Percentiles rank a stretch among this genome's conserved stretches.
phyloP scores from a whole-genome alignment of 2,888 invertebrate species.

The Conops quadrifasciatus region DNA sequence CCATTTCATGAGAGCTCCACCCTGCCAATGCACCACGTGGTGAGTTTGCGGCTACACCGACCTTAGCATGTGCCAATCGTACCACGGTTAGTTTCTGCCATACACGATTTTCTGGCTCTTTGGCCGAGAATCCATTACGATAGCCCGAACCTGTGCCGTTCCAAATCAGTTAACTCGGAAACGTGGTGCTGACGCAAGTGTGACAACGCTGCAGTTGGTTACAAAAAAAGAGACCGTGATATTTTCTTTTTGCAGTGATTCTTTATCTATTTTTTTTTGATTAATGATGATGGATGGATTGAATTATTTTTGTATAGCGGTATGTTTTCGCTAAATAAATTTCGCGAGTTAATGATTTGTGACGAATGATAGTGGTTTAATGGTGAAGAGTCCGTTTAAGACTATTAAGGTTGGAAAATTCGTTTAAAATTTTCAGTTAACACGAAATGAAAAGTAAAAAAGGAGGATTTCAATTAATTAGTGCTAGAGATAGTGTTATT shows the following conservation, averaged over 20 bases:
- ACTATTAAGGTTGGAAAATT: too few species aligned
- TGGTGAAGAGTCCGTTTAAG: too few species aligned
- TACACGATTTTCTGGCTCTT: constrained; percentile 3
- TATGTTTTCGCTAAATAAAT: too few species aligned
- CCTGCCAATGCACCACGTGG: neutral
- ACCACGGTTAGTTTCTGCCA: constrained; percentile 7
- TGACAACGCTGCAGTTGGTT: constrained; percentile 50
- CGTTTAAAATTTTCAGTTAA: too few species aligned
- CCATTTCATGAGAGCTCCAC: too few species aligned
- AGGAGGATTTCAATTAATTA: too few species aligned
- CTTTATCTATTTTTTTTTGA: neutral
- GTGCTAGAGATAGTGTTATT: too few species aligned
- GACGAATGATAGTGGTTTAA: too few species aligned
- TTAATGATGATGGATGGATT: too few species aligned
- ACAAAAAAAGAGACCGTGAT: constrained; percentile 37
- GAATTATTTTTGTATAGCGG: too few species aligned
- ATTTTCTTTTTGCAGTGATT: constrained; percentile 1
- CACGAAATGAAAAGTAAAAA: too few species aligned
- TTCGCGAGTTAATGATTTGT: too few species aligned
- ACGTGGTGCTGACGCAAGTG: constrained; percentile 62
- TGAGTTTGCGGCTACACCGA: constrained; percentile 8
- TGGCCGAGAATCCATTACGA: constrained; percentile 11
- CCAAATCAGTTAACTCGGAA: constrained; percentile 64
- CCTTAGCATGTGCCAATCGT: neutral
- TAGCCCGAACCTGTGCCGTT: constrained; percentile 46